Evolutionary conservation across 2,888 invertebrate species (phyloP), one percentile per base, ranked within the genome.

Genomic region (Flexamia atlantica): DNA sequence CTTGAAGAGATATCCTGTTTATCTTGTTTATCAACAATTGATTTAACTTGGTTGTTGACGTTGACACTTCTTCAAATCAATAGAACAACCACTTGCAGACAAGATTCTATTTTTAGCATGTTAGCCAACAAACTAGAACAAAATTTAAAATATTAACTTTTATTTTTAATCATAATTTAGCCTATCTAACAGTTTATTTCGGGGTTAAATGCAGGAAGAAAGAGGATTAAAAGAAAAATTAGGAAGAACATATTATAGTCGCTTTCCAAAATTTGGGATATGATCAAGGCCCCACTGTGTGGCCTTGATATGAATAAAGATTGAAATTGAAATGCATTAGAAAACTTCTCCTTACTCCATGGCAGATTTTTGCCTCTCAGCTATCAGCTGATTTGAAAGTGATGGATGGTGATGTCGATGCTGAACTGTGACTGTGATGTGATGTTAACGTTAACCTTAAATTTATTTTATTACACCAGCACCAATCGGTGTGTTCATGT

Each of bases 61-160:
- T n/a, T 64, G 64, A 64, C 64, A 64, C 30, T 64, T 64, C 64
- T 28, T 64, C 64, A 64, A 64, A 64, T 64, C 64, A 64, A 64
- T 64, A 64, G 28, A 64, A 64, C 64, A 64, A 64, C 64, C 64
- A 64, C 64, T 64, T 28, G 64, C 64, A 64, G 64, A 57, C 53
- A 14, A 57, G 9, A 57, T 23, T 20, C 57, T 57, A 20, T 20
- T 57, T 23, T 20, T 25, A 57, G 57, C 57, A 57, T 3, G 57
- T 23, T 57, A 57, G 57, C 57, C 57, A 57, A 57, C 57, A 20
- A 9, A 20, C 3, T 57, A 57, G 23, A 25, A 1, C 3, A 12
- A 57, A 57, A 57, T 9, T 57, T 12, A 50, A 3, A 50, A 36
- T 36, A 9, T 36, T 36, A 7, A 9, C 36, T 36, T 36, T 36